Conservation (phyloP, 1,140 invertebrate genomes). For the Belonocnema kinseyi region DNA sequence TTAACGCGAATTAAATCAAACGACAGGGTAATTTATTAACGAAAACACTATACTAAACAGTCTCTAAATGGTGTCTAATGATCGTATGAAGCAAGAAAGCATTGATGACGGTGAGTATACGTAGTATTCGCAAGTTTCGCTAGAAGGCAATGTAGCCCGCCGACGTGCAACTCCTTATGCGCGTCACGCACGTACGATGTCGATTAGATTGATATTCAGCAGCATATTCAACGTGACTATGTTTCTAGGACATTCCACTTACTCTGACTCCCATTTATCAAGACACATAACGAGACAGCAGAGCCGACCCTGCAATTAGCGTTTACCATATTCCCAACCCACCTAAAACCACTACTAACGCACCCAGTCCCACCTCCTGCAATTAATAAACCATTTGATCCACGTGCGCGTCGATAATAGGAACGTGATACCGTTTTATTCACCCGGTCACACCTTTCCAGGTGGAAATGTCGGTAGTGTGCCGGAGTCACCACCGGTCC, state of each 20-base stretch:
- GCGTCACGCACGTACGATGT: constrained; percentile 1
- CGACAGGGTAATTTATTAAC: too few species aligned
- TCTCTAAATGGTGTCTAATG: too few species aligned
- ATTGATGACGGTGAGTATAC: neutral
- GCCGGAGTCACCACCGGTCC: too few species aligned
- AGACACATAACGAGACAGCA: constrained; percentile 34
- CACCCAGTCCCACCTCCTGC: neutral
- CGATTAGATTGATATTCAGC: constrained; percentile 33
- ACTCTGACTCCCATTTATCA: constrained; percentile 32
- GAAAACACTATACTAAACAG: too few species aligned
- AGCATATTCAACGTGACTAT: constrained; percentile 22
- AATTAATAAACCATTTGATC: constrained; percentile 23
- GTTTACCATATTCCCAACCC: constrained; percentile 27
- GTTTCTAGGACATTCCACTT: constrained; percentile 38
- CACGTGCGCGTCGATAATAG: constrained; percentile 2
- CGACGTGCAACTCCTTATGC: constrained; percentile 21
- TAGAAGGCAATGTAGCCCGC: neutral
- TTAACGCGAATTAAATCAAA: too few species aligned
- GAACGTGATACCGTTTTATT: constrained; percentile 6
- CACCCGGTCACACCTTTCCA: constrained; percentile 25
- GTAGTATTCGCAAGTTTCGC: constrained; percentile 2
- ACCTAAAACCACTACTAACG: constrained; percentile 21
- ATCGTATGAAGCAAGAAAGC: too few species aligned
- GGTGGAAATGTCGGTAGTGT: too few species aligned
- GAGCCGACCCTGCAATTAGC: constrained; percentile 34